Base-by-base conservation (phyloP, 2,888 invertebrate species). In the Anagyrus pseudococci region DNA sequence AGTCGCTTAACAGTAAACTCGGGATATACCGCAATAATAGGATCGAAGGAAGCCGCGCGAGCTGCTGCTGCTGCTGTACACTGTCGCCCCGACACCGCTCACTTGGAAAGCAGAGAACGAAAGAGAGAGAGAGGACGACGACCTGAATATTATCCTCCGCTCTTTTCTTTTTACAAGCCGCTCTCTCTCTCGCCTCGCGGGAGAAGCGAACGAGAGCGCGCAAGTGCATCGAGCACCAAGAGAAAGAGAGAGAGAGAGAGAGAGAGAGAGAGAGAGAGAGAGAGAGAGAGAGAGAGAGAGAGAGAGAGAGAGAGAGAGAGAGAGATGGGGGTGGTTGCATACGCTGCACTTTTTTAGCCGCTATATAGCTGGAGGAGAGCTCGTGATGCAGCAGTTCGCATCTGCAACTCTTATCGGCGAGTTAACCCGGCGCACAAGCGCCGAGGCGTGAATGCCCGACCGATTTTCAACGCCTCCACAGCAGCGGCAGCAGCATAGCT, bases 11-110 rank as follows among this genome's bases (percentile, higher is more conserved):
- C 64, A 64, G 64, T 61, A 64, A n/a, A 64, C 64, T 64, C 44
- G 57, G 56, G 26, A 56, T 58, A 58, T 65, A 65, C 65, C 65
- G 65, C 65, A 65, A 65, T 65, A 65, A 65, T 65, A 65, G 65
- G 65, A 65, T 58, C 60, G 57, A 50, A 50, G 62, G 56, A 58
- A 62, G 55, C 59, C 49, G 55, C 55, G 62, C 41, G 54, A 49
- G 52, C 54, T 56, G 54, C 56, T 59, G 37, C 48, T n/a, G n/a
- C n/a, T n/a, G n/a, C n/a, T n/a, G n/a, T n/a, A n/a, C n/a, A n/a
- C n/a, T n/a, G n/a, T n/a, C n/a, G n/a, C n/a, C n/a, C n/a, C n/a
- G n/a, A n/a, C n/a, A n/a, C n/a, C n/a, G n/a, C n/a, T n/a, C n/a
- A n/a, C n/a, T n/a, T n/a, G n/a, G n/a, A n/a, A n/a, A n/a, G n/a